Conservation (phyloP, 2,113 vertebrate species). For the Ceuthmochares aereus region DNA sequence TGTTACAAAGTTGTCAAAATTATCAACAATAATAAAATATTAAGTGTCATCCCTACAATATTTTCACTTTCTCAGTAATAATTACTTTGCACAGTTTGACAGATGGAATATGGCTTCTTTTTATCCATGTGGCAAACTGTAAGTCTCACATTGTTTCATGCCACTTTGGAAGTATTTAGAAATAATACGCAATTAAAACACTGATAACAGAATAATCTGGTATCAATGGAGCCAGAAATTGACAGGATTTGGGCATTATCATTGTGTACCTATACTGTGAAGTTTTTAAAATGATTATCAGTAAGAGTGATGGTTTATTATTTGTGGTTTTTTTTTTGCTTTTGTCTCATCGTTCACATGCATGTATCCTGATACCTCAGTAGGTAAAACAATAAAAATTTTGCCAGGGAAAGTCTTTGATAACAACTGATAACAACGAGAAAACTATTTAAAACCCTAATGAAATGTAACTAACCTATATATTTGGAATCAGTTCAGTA, state of each 20-base stretch:
- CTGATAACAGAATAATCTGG: neutral
- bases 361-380: neutral
- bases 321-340: neutral
- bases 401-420: neutral
- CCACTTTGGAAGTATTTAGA: neutral
- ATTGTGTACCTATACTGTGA: neutral
- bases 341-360: neutral
- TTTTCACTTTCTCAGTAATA: neutral
- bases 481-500: neutral
- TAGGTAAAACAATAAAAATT: neutral
- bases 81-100: neutral
- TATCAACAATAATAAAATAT: neutral
- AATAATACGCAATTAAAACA: neutral
- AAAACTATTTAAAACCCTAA: neutral
- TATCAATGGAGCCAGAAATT: neutral
- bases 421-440: neutral
- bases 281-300: neutral
- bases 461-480: neutral
- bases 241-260: neutral
- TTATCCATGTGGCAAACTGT: neutral
- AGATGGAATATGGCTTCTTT: neutral
- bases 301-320: neutral
- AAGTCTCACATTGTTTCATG: neutral
- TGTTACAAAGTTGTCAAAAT: neutral
- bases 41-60: neutral